These are phyloP conservation scores for Drosophila arawakana DNA, from an alignment of 1,140 invertebrate genomes.

Conservation along the genomic window DNA sequence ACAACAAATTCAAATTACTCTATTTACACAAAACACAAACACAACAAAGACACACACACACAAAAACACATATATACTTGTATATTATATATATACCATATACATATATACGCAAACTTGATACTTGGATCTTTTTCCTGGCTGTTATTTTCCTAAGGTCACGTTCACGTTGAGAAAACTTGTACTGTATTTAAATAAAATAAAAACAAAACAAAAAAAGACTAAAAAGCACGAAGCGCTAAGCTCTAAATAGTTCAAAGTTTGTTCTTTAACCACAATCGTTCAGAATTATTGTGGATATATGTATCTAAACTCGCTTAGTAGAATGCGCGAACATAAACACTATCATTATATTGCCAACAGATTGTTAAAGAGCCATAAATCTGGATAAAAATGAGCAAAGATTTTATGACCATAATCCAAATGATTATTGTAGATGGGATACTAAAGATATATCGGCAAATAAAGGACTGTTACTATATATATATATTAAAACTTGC, in stretches of 20 bases:
- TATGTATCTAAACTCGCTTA: constrained; percentile 10
- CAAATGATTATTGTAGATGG: constrained; percentile 6
- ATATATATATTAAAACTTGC: constrained; percentile 1
- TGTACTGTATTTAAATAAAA: constrained; percentile 29
- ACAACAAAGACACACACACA: constrained; percentile 7
- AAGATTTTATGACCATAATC: constrained; percentile 6
- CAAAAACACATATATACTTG: background rate
- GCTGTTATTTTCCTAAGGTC: constrained; percentile 37
- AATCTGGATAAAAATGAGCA: background rate
- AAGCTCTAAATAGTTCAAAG: constrained; percentile 40
- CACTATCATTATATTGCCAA: constrained; percentile 3
- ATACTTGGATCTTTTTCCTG: constrained; percentile 13
- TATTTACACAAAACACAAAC: constrained; percentile 5
- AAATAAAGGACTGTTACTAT: constrained; percentile 27
- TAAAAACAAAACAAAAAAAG: constrained; percentile 11
- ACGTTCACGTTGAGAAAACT: constrained; percentile 14
- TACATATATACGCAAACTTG: background rate
- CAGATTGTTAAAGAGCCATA: background rate
- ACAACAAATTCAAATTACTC: constrained; percentile 19
- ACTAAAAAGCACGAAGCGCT: constrained; percentile 41
- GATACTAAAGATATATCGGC: constrained; percentile 8
- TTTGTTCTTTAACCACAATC: constrained; percentile 22
- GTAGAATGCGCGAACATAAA: background rate
- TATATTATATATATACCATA: background rate
- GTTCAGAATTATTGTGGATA: constrained; percentile 30